Base-by-base conservation (phyloP, 2,113 vertebrate genomes). In the Syngnathus typhle region DNA sequence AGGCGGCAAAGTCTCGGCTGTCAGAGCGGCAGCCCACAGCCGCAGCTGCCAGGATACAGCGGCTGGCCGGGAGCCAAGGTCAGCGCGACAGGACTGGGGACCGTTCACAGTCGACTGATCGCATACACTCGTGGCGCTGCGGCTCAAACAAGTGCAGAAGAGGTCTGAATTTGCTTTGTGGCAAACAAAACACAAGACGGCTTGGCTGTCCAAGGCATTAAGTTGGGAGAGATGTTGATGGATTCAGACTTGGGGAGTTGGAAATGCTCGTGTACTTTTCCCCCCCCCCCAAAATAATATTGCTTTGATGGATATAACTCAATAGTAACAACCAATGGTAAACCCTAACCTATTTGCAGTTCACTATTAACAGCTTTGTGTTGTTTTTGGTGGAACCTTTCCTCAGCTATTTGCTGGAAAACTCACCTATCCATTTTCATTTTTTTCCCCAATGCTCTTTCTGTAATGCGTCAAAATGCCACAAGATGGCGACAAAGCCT, bases 1-100 rank as follows among this genome's bases (percentile, higher is more conserved):
- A 52, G 73, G 66, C 54, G 88, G 81, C 88, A 74, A 51, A 79
- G 84, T 82, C 76, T 70, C 1, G 60, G 81, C 89, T 93, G 91
- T 92, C 91, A 94, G 67, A 87, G 75, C 69, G 82, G 75, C 86
- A 84, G 91, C 79, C 63, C 72, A 76, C 49, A 89, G 84, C 85
- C 88, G 87, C 90, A 90, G 88, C 87, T 92, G 89, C 84, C 74
- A 87, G 82, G 86, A 92, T 91, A 87, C 32, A 68, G 71, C 63
- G 75, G 71, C 85, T 84, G 89, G 91, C 90, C 90, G 67, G 69
- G 69, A 87, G 91, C 90, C 91, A 93, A 94, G 90, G 90, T 93
- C 90, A 91, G 82, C 84, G 76, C 63, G 75, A 82, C 77, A 64
- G 71, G 86, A 73, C 83, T 84, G 83, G 38, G 71, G 87, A 71